These are phyloP conservation scores for Acropora yongei DNA, from an alignment of 64 coral and sea anemone genomes.

Conservation along the genomic window DNA sequence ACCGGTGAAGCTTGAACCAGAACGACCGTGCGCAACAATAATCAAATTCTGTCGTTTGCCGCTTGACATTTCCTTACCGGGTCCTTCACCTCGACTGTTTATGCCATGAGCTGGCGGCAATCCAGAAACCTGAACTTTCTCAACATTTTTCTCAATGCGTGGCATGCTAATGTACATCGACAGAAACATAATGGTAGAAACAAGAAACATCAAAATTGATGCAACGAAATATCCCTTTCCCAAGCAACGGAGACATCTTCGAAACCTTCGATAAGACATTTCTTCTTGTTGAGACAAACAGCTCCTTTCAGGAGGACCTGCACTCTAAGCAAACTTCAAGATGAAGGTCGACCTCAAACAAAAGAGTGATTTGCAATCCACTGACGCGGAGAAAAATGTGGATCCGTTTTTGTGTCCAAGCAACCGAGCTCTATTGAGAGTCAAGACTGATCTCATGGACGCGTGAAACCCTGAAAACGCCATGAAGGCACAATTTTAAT, in stretches of 20 bases:
- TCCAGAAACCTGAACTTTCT: not conserved
- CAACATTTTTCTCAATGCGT: not conserved
- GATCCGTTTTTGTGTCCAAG: no score
- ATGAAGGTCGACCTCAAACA: no score
- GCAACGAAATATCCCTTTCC: not conserved
- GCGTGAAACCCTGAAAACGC: no score
- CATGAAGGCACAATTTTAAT: no score
- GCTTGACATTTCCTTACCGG: not conserved
- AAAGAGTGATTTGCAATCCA: no score
- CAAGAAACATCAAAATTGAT: not conserved
- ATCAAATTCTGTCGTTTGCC: conserved; percentile 17
- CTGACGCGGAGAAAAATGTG: no score
- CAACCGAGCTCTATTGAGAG: no score
- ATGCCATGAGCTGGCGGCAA: not conserved
- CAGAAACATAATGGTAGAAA: not conserved
- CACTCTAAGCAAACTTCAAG: no score
- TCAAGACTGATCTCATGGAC: no score
- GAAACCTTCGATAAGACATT: not conserved
- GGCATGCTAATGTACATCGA: not conserved
- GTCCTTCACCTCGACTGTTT: not conserved
- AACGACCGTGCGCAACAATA: conserved; percentile 13
- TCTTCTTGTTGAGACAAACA: no score
- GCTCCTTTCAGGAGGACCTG: no score
- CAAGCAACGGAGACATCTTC: not conserved
- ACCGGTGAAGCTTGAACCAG: conserved; percentile 19